These are phyloP conservation scores for Gadus chalcogrammus DNA, from an alignment of 2,113 vertebrate genomes.

Conservation along the genomic window DNA sequence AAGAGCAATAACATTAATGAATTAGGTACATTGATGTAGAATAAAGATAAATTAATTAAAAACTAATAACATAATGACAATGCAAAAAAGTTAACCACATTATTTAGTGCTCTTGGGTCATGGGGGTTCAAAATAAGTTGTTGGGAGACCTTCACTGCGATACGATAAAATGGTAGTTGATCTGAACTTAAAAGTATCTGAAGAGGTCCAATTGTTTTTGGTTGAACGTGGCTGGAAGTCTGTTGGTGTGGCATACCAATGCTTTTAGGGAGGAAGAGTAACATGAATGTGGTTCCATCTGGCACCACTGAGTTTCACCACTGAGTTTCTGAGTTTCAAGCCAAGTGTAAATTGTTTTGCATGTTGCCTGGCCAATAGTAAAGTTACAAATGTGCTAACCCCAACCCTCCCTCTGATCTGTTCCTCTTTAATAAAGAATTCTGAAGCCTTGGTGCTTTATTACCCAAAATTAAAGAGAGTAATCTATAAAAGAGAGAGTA, in stretches of 20 bases:
- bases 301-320: slow-evolving; percentile 4
- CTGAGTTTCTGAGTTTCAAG: neutral
- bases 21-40: too few species aligned
- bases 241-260: slow-evolving; percentile 5
- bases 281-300: slow-evolving; percentile 2
- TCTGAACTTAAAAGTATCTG: too few species aligned
- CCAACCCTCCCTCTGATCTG: slow-evolving; percentile 5
- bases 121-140: too few species aligned
- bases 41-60: too few species aligned
- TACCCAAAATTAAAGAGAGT: slow-evolving; percentile 15
- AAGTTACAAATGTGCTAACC: slow-evolving; percentile 6
- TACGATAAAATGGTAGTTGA: too few species aligned
- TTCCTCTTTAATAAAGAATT: slow-evolving; percentile 7
- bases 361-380: slow-evolving; percentile 16
- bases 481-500: neutral
- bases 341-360: neutral
- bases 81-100: too few species aligned
- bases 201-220: too few species aligned
- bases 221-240: slow-evolving; percentile 9
- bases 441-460: neutral
- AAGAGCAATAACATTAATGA: too few species aligned
- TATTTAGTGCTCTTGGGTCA: too few species aligned
- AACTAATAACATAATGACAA: too few species aligned
- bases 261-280: slow-evolving; percentile 13
- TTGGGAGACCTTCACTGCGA: too few species aligned